Evolutionary conservation across 2,888 invertebrate genomes (phyloP).

Genomic region (Odontothrips loti): DNA sequence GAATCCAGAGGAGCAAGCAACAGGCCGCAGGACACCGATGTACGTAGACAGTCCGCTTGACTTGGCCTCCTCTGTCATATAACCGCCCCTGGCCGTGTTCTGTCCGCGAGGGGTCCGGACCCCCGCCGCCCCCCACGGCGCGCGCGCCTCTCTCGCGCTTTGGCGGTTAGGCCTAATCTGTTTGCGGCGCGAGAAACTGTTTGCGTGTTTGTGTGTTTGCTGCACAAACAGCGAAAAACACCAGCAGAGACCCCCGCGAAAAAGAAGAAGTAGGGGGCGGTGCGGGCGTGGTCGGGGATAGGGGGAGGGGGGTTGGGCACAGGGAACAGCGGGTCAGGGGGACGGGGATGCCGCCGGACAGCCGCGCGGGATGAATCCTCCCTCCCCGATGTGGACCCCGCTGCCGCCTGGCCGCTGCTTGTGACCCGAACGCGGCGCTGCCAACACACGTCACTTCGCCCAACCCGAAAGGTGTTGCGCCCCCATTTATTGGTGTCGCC

Average conservation of each 20-base stretch:
- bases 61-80: too few species aligned
- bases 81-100: not conserved
- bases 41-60: too few species aligned
- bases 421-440: too few species aligned
- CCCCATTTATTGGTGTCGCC: too few species aligned
- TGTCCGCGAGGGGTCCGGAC: not conserved
- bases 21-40: too few species aligned
- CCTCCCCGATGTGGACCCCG: not conserved
- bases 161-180: constrained; percentile 19
- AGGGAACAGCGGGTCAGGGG: not conserved
- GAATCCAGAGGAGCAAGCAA: too few species aligned
- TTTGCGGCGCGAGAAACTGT: constrained; percentile 25
- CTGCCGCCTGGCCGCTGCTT: not conserved
- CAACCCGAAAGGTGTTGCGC: too few species aligned
- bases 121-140: not conserved
- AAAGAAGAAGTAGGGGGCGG: not conserved
- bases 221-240: constrained; percentile 26
- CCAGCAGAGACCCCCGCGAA: constrained; percentile 22
- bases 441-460: too few species aligned
- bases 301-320: not conserved
- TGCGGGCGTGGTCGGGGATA: not conserved
- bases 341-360: too few species aligned
- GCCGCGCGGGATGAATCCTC: not conserved
- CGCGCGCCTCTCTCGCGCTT: not conserved
- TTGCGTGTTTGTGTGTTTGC: constrained; percentile 26